Percentiles rank a stretch among this genome's conserved stretches.
Evolutionary conservation across 1,140 invertebrate genomes (phyloP).

Genomic region (Microvelia longipes): DNA sequence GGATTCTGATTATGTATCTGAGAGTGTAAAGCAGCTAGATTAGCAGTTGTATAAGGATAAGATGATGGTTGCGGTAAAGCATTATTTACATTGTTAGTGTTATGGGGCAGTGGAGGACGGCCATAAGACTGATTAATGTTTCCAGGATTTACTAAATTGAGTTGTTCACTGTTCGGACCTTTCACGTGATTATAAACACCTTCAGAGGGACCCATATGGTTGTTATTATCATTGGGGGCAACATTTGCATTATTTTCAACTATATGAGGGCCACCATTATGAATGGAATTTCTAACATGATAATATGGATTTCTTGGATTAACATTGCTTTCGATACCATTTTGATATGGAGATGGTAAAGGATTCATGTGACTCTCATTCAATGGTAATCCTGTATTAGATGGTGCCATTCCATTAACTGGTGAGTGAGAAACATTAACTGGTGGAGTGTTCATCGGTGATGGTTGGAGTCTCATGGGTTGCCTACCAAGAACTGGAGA

Average conservation of each 20-base stretch:
- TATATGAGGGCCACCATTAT: neutral
- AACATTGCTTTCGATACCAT: neutral
- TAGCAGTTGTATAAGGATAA: constrained; percentile 3
- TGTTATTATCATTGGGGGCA: neutral
- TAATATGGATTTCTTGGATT: neutral
- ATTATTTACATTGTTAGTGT: neutral
- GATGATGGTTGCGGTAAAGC: neutral
- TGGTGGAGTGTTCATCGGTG: neutral
- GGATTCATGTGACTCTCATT: neutral
- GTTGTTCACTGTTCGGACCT: neutral
- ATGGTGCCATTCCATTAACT: neutral
- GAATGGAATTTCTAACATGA: neutral
- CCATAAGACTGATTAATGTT: neutral
- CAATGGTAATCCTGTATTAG: neutral
- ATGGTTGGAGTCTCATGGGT: constrained; percentile 4
- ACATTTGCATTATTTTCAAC: neutral
- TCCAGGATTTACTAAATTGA: neutral
- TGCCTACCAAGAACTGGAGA: constrained; percentile 12
- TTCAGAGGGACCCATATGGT: neutral
- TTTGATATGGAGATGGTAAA: neutral
- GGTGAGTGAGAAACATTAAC: neutral
- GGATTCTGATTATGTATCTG: constrained; percentile 7
- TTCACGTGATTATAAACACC: neutral
- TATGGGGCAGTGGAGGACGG: neutral
- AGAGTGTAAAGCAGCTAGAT: constrained; percentile 3